phyloP scores from a whole-genome alignment of 2,888 invertebrate species.

The Ophion obscuratus region DNA sequence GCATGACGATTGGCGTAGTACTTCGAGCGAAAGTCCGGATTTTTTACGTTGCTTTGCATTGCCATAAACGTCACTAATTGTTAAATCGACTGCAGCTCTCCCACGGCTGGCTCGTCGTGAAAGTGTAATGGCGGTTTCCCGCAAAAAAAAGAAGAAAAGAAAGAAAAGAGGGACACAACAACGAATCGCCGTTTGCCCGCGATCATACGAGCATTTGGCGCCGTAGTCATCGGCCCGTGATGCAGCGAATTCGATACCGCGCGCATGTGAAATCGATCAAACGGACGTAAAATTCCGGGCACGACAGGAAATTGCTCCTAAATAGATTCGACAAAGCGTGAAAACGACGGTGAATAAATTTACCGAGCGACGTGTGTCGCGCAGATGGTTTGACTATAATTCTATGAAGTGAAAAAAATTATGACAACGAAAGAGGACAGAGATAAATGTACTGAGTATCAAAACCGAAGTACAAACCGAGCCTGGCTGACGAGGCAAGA shows the following conservation, averaged over 20 bases:
- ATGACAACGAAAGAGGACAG: neutral
- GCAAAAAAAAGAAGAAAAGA: conserved; percentile 20
- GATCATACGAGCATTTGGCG: conserved; percentile 52
- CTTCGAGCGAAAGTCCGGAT: neutral
- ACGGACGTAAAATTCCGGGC: conserved; percentile 66
- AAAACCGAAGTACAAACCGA: neutral
- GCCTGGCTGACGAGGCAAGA: neutral
- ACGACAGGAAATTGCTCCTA: conserved; percentile 74
- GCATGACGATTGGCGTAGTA: too few species aligned
- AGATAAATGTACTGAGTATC: neutral
- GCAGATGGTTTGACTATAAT: neutral
- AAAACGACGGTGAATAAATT: conserved; percentile 62
- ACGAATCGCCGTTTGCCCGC: neutral
- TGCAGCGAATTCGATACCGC: conserved; percentile 48
- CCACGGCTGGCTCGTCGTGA: conserved; percentile 54
- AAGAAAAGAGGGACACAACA: neutral
- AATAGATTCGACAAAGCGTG: conserved; percentile 72
- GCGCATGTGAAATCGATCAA: conserved; percentile 30
- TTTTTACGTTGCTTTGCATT: neutral
- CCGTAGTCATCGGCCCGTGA: conserved; percentile 69
- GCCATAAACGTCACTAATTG: conserved; percentile 33
- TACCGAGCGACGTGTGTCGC: conserved; percentile 14
- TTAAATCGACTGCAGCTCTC: conserved; percentile 44
- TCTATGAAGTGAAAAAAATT: neutral
- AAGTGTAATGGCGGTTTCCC: conserved; percentile 54